A percentile compares a stretch with the other conserved stretches of the same genome.
These are phyloP conservation scores for Sylvietta virens DNA, from an alignment of 2,113 vertebrate species.

Conservation along the genomic window DNA sequence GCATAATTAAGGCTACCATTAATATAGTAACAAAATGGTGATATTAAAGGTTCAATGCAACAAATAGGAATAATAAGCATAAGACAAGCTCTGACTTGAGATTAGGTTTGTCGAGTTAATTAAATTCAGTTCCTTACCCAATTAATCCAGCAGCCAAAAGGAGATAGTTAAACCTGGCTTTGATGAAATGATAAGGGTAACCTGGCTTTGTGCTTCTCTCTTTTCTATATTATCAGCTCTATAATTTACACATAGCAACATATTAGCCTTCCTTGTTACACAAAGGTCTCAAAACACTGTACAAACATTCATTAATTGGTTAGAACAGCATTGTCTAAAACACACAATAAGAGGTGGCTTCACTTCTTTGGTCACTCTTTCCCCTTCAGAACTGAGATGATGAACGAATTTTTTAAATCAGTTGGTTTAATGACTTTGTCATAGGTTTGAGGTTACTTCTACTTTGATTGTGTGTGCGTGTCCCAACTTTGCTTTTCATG, in stretches of 20 bases:
- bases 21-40: background rate
- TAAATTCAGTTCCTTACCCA: constrained; percentile 43
- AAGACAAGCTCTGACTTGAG: constrained; percentile 7
- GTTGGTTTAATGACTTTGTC: background rate
- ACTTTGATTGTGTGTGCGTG: fast-evolving
- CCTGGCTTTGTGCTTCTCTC: background rate
- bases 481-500: fast-evolving
- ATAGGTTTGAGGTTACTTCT: background rate
- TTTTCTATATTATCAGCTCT: background rate
- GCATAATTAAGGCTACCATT: background rate
- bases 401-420: background rate
- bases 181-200: constrained; percentile 1
- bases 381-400: background rate
- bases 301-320: background rate
- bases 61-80: constrained; percentile 14
- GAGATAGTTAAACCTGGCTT: constrained; percentile 7
- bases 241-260: background rate
- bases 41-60: background rate
- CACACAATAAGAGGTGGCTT: background rate
- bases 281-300: background rate
- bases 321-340: background rate
- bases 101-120: constrained; percentile 59
- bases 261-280: background rate
- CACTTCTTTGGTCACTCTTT: background rate
- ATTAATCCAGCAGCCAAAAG: constrained; percentile 33